Evolutionary conservation across 2,888 invertebrate genomes (phyloP).

Genomic region (Xylocampa areola): DNA sequence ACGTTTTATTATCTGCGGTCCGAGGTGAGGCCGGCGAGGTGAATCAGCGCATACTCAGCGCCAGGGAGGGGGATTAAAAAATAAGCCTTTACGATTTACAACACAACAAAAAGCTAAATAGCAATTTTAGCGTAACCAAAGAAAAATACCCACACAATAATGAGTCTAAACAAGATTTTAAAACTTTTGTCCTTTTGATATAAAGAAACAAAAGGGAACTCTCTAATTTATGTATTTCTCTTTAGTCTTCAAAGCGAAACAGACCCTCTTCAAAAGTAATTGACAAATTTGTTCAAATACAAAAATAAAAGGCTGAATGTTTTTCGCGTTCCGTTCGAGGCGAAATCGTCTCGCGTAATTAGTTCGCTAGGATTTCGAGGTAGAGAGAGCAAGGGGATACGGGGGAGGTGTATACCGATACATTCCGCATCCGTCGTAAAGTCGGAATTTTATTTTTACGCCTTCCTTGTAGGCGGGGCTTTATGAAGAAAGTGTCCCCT

Average conservation of each 20-base stretch:
- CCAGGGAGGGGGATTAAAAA: conserved; percentile 48
- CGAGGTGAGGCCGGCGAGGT: conserved; percentile 63
- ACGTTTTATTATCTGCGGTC: conserved; percentile 81
- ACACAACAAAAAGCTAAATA: conserved; percentile 59
- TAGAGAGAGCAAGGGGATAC: conserved; percentile 1
- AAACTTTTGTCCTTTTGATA: conserved; percentile 77
- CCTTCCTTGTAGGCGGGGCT: conserved; percentile 66
- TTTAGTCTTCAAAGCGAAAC: conserved; percentile 66
- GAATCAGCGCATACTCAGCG: conserved; percentile 54
- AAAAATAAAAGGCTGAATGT: conserved; percentile 68
- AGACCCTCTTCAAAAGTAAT: conserved; percentile 78
- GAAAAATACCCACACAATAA: conserved; percentile 71
- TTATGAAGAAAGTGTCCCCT: conserved; percentile 80
- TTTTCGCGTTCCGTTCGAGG: conserved; percentile 58
- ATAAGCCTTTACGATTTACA: conserved; percentile 61
- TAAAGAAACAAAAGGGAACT: conserved; percentile 77
- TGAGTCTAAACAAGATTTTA: conserved; percentile 78
- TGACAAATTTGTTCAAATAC: conserved; percentile 80
- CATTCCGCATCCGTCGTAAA: conserved; percentile 73
- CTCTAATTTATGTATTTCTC: conserved; percentile 78
- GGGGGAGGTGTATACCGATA: conserved; percentile 61
- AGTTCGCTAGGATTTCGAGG: conserved; percentile 70
- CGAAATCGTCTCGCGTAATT: conserved; percentile 75
- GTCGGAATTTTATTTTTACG: conserved; percentile 72
- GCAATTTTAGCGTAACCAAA: conserved; percentile 62